Base-by-base conservation (phyloP, 2,888 invertebrate genomes). In the Vesta saturnalis region DNA sequence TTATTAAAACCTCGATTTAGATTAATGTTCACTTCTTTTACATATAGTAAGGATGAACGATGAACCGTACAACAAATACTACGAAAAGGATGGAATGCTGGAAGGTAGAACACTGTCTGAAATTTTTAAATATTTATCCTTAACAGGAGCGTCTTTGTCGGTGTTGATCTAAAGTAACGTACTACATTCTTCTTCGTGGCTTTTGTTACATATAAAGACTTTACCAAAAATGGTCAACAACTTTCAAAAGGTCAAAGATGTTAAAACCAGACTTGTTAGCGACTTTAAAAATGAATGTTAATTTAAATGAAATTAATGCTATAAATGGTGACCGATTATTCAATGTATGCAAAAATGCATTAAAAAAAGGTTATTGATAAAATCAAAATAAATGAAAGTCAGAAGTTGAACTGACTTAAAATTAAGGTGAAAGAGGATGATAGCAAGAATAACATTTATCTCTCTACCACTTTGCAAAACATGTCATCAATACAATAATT, bases 201-300 rank as follows among this genome's bases (percentile, higher is more conserved):
- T 52, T 52, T 56, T 30, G 35, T 39, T 58, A 39, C 58, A 14
- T 58, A 58, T 58, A 58, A 58, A 58, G 58, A 58, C 58, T 58
- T 65, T 30, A 30, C 69, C 69, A 69, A 69, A 69, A 69, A 69
- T 65, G 65, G 69, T 43, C 63, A 69, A 47, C 55, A 16, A 64
- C 30, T 65, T 69, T 59, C 69, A 61, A 64, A 69, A 69, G 69
- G 65, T 65, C 58, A 65, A 21, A 57, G 56, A 69, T 64, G 35
- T 54, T 39, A 58, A 43, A 58, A 69, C 65, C 64, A 61, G 69
- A 62, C 59, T 62, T 60, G 43, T 46, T 55, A 47, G 39, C 39
- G n/a, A 39, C 39, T n/a, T 39, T n/a, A 39, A n/a, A 39, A 6
- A 39, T 39, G 8, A n/a, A 10, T n/a, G n/a, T 39, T 39, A n/a